Conservation (phyloP, 2,113 vertebrate genomes). For the Acrocephalus arundinaceus region DNA sequence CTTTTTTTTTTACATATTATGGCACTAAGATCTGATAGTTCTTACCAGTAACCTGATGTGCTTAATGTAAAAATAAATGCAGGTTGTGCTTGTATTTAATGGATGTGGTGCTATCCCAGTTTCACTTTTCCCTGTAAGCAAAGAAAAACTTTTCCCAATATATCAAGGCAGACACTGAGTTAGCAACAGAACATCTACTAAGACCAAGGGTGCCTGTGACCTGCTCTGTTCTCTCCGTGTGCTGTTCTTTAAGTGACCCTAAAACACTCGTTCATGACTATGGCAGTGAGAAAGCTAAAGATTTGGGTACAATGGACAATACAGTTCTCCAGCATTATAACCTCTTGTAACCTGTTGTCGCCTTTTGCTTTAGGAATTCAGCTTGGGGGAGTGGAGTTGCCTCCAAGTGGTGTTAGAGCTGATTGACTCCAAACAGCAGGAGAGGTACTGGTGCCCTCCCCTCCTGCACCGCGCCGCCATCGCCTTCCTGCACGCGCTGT, state of each 20-base stretch:
- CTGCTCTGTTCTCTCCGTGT: background rate
- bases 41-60: background rate
- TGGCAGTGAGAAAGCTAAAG: background rate
- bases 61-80: background rate
- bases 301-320: rapidly evolving
- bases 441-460: constrained; percentile 92
- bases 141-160: background rate
- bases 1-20: rapidly evolving
- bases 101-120: background rate
- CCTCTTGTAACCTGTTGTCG: background rate
- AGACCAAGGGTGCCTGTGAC: background rate
- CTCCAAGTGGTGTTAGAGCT: constrained; percentile 91
- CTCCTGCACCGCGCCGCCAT: constrained; percentile 90
- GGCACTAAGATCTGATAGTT: background rate
- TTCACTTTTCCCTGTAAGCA: background rate
- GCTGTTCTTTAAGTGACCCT: background rate
- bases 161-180: background rate
- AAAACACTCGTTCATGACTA: background rate
- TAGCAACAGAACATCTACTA: background rate
- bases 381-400: constrained; percentile 93
- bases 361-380: constrained; percentile 84
- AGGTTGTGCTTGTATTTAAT: background rate
- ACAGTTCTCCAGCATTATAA: background rate
- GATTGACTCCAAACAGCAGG: constrained; percentile 88
- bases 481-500: constrained; percentile 93